phyloP scores from a whole-genome alignment of 2,888 invertebrate species.

The Tridacna gigas region DNA sequence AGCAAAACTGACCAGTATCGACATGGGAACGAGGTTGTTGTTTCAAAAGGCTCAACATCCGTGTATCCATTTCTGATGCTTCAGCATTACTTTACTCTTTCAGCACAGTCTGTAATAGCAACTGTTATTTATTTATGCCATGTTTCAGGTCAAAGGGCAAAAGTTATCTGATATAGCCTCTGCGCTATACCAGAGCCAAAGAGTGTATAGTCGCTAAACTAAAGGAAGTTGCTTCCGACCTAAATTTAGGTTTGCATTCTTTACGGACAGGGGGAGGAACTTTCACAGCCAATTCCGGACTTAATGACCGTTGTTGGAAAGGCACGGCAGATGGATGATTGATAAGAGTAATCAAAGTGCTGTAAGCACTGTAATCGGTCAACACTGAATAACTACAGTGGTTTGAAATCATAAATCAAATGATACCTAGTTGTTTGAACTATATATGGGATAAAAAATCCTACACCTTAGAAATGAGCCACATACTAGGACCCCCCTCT shows the following conservation, averaged over 20 bases:
- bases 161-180: neutral
- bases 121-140: conserved; percentile 30
- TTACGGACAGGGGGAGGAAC: conserved; percentile 31
- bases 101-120: neutral
- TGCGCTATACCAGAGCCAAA: conserved; percentile 36
- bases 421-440: too few species aligned
- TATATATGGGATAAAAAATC: too few species aligned
- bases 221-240: conserved; percentile 1
- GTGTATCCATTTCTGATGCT: conserved; percentile 52
- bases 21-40: neutral
- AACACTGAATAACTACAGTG: too few species aligned
- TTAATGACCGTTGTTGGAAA: conserved; percentile 38
- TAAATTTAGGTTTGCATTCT: conserved; percentile 39
- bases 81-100: conserved; percentile 31
- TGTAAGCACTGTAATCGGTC: too few species aligned
- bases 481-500: too few species aligned
- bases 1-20: conserved; percentile 1
- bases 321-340: conserved; percentile 40
- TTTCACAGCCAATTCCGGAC: conserved; percentile 29
- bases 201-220: conserved; percentile 18
- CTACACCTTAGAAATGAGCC: too few species aligned
- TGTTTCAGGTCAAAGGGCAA: conserved; percentile 15
- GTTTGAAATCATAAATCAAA: too few species aligned
- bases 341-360: too few species aligned
- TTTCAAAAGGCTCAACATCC: conserved; percentile 41